phyloP scores from a whole-genome alignment of 2,113 vertebrate species.

The Clarias macrocephalus region DNA sequence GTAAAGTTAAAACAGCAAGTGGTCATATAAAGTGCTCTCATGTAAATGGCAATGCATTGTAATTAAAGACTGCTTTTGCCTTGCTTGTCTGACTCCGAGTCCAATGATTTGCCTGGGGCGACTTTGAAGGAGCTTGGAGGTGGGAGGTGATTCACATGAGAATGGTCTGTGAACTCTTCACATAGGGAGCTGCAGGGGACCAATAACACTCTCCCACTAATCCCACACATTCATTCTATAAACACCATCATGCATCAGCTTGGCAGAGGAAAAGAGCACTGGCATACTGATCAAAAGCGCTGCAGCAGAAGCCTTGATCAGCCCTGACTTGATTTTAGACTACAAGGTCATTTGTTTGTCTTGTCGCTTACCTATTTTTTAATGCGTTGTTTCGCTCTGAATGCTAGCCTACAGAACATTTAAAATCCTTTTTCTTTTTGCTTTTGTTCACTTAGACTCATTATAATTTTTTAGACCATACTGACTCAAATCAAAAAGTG shows the following conservation, averaged over 20 bases:
- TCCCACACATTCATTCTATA: slow-evolving; percentile 38
- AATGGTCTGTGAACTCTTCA: slow-evolving; percentile 28
- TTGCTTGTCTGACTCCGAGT: slow-evolving; percentile 1
- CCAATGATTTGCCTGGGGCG: slow-evolving; percentile 6
- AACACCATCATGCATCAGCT: slow-evolving; percentile 25
- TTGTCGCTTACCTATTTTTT: background rate
- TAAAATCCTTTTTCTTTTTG: background rate
- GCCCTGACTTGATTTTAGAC: background rate
- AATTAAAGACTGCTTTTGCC: slow-evolving; percentile 10
- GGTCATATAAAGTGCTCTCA: slow-evolving; percentile 18
- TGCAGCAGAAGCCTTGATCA: slow-evolving; percentile 26
- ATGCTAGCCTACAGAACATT: background rate
- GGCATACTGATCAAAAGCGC: slow-evolving; percentile 43
- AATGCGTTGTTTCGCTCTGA: background rate
- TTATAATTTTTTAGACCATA: background rate
- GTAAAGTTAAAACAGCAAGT: slow-evolving; percentile 6
- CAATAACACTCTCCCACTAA: slow-evolving; percentile 31
- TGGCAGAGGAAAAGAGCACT: slow-evolving; percentile 28
- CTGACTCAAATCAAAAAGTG: background rate
- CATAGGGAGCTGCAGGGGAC: slow-evolving; percentile 18
- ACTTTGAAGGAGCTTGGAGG: slow-evolving; percentile 40
- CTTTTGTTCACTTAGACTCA: background rate
- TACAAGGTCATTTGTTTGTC: background rate
- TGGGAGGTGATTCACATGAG: slow-evolving; percentile 42
- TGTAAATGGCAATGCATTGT: slow-evolving; percentile 6